phyloP scores from a whole-genome alignment of 1,140 invertebrate species.

The Drosophila novamexicana region DNA sequence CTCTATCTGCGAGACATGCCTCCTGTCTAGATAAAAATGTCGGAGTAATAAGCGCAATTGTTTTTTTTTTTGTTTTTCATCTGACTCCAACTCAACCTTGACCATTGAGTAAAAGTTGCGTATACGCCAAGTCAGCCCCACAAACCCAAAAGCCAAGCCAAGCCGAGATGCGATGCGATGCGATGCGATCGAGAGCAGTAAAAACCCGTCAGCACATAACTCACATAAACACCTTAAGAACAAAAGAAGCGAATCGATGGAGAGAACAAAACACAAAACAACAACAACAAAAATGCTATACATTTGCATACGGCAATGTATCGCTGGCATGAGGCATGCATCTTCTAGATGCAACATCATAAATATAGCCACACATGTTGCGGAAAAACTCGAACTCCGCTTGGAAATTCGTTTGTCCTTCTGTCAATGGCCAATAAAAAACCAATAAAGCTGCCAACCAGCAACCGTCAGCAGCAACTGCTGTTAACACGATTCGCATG shows the following conservation, averaged over 20 bases:
- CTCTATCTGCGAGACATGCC: conserved; percentile 24
- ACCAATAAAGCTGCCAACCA: conserved; percentile 79
- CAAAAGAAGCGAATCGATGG: conserved; percentile 43
- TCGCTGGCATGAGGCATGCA: conserved; percentile 25
- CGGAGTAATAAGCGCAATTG: conserved; percentile 14
- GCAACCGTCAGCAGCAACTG: conserved; percentile 18
- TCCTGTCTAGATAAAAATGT: conserved; percentile 41
- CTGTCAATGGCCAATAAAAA: conserved; percentile 84
- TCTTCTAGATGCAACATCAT: conserved; percentile 60
- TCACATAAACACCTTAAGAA: conserved; percentile 69
- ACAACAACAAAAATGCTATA: conserved; percentile 40
- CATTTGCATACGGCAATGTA: conserved; percentile 64
- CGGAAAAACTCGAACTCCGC: conserved; percentile 50
- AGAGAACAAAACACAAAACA: background rate
- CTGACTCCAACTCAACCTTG: conserved; percentile 8
- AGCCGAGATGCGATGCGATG: background rate
- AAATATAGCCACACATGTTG: conserved; percentile 58
- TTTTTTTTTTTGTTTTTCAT: no score
- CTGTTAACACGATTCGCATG: conserved; percentile 67
- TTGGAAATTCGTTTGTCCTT: conserved; percentile 78
- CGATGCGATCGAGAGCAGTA: conserved; percentile 12
- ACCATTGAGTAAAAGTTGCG: conserved; percentile 40
- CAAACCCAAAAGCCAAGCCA: conserved; percentile 37
- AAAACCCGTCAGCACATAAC: conserved; percentile 62
- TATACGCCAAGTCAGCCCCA: conserved; percentile 41